These are phyloP conservation scores for Callithrix jacchus DNA, from an alignment of 2,113 vertebrate genomes.

Conservation along the genomic window DNA sequence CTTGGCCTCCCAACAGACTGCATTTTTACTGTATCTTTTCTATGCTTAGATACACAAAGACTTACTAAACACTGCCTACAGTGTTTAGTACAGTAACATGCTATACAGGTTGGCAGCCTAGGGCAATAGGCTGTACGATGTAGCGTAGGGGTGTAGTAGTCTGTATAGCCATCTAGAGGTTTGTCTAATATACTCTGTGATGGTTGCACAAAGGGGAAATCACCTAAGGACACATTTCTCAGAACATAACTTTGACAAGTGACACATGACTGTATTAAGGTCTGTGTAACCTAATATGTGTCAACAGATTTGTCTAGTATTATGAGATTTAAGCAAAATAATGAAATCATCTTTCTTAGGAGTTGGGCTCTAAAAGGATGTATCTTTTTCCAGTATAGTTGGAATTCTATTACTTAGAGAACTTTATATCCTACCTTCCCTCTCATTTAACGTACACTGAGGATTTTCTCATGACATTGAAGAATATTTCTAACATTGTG, in stretches of 20 bases:
- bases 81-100: neutral
- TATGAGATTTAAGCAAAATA: neutral
- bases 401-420: neutral
- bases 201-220: neutral
- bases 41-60: neutral
- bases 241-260: neutral
- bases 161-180: neutral
- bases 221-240: neutral
- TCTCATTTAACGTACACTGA: neutral
- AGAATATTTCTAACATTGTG: constrained; percentile 15
- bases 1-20: neutral
- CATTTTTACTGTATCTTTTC: neutral
- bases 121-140: neutral
- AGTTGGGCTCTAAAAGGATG: neutral
- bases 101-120: neutral
- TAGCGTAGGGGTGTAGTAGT: neutral
- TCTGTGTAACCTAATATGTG: neutral
- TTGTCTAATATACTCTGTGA: neutral
- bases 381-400: neutral
- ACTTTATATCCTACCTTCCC: neutral
- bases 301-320: neutral
- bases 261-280: neutral
- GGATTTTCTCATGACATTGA: constrained; percentile 2
- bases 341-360: neutral
- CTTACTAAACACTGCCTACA: neutral